Conservation (phyloP, 2,888 invertebrate genomes). For the Phengaris arion region DNA sequence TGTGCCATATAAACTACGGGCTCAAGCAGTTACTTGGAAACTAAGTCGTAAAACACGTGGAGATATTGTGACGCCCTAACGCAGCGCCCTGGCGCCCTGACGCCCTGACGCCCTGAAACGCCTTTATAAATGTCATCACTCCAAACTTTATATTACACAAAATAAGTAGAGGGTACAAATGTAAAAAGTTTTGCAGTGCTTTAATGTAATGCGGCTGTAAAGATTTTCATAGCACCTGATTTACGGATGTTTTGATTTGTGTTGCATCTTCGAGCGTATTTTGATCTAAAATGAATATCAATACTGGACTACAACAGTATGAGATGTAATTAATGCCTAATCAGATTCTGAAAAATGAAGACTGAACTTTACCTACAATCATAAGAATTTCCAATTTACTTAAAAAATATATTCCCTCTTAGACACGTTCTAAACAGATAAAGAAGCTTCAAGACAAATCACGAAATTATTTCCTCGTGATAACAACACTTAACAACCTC, state of each 20-base stretch:
- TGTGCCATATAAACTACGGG: slow-evolving; percentile 48
- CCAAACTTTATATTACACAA: slow-evolving; percentile 46
- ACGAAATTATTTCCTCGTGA: slow-evolving; percentile 39
- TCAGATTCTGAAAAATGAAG: too few species aligned
- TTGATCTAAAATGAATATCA: too few species aligned
- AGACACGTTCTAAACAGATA: slow-evolving; percentile 2
- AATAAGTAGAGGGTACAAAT: not conserved
- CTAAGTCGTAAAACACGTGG: slow-evolving; percentile 62
- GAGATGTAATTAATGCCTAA: too few species aligned
- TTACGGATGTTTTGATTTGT: too few species aligned
- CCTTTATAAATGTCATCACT: slow-evolving; percentile 63
- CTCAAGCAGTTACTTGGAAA: slow-evolving; percentile 50
- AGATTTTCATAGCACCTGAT: not conserved
- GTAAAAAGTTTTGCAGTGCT: slow-evolving; percentile 1
- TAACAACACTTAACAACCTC: slow-evolving; percentile 39
- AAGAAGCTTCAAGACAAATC: slow-evolving; percentile 35
- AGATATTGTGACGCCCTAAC: slow-evolving; percentile 58
- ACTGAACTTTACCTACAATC: not conserved
- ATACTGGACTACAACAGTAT: too few species aligned
- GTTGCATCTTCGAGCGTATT: too few species aligned
- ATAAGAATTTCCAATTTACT: not conserved
- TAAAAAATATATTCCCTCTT: too few species aligned
- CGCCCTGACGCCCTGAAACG: slow-evolving; percentile 49
- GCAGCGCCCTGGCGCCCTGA: slow-evolving; percentile 34
- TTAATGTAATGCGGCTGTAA: not conserved